Evolutionary conservation across 1,140 invertebrate genomes (phyloP), one percentile per base, ranked within the genome.

Genomic region (Heliconius himera): DNA sequence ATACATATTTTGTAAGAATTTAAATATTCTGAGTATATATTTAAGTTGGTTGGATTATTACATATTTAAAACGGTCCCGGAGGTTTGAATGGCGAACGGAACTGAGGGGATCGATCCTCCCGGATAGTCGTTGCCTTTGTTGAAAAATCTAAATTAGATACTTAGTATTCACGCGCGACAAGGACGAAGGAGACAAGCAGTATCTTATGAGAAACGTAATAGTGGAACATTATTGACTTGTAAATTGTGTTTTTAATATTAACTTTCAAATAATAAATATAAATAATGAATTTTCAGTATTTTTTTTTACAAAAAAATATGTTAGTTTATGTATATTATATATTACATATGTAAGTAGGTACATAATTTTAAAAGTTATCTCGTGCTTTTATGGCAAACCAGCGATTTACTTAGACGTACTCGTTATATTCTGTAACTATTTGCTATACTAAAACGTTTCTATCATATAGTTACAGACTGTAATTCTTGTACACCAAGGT

Each of bases 121-220:
- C 84, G 88, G 87, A 89, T 89, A 83, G 84, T 89, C 84, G 86
- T 89, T 88, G 88, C 86, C 87, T 89, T 92, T 92, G 89, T 92
- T 90, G 85, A 90, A 92, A 94, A 91, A 91, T 90, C 88, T 85
- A 88, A 94, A 94, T 92, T 87, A 91, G 89, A 79, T 82, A 84
- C 87, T 92, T 92, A 94, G 90, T 93, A 94, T 93, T 92, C 91
- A 88, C 82, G 88, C 82, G 83, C 77, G 79, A 84, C 73, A 81
- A 73, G 84, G 79, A 79, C 83, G 74, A 83, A 87, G 84, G 78
- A 84, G 83, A 83, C 81, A 85, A 74, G 72, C 54, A 72, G 36
- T 72, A 72, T 72, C 70, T 72, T 38, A 72, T 26, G 60, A 66
- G 60, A 66, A 66, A 66, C 60, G 26, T 29, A 66, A 66, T 66